Percentiles rank a stretch among this genome's conserved stretches.
Evolutionary conservation across 2,113 vertebrate genomes (phyloP).

Genomic region (Amphiprion ocellaris): DNA sequence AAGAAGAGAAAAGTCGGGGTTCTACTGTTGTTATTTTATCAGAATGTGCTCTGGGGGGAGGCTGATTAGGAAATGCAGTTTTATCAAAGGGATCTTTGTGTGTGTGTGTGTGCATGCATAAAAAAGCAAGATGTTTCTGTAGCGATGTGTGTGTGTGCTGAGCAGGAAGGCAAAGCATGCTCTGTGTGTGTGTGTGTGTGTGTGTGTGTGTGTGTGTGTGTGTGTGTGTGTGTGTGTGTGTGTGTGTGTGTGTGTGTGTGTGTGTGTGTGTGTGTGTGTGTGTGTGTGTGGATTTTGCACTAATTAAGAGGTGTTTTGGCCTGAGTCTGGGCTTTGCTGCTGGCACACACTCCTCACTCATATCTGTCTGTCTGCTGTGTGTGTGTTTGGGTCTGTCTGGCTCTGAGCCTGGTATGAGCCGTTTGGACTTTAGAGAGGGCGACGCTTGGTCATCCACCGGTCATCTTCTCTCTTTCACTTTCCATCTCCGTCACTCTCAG

Average conservation of each 20-base stretch:
- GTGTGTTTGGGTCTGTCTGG: slow-evolving; percentile 32
- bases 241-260: no score
- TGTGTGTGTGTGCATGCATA: slow-evolving; percentile 28
- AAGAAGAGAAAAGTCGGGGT: background rate
- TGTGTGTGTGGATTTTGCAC: slow-evolving; percentile 36
- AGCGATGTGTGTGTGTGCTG: background rate
- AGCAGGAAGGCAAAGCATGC: no score
- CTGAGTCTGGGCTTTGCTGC: background rate
- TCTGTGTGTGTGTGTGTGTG: slow-evolving; percentile 31
- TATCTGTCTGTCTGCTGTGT: slow-evolving; percentile 20
- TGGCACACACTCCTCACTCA: slow-evolving; percentile 4
- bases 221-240: no score
- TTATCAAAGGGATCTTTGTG: slow-evolving; percentile 45
- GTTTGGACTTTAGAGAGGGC: background rate
- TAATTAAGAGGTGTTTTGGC: slow-evolving; percentile 50
- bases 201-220: background rate
- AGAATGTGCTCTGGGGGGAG: slow-evolving; percentile 4
- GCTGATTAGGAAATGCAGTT: slow-evolving; percentile 51
- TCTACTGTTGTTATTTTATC: slow-evolving; percentile 43
- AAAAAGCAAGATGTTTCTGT: slow-evolving; percentile 24
- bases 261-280: no score
- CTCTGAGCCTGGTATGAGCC: slow-evolving; percentile 7
- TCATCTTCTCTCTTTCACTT: background rate
- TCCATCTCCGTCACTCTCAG: background rate
- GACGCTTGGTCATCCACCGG: slow-evolving; percentile 6